Evolutionary conservation across 1,140 invertebrate genomes (phyloP), one percentile per base, ranked within the genome.

Genomic region (Steinernema feltiae): DNA sequence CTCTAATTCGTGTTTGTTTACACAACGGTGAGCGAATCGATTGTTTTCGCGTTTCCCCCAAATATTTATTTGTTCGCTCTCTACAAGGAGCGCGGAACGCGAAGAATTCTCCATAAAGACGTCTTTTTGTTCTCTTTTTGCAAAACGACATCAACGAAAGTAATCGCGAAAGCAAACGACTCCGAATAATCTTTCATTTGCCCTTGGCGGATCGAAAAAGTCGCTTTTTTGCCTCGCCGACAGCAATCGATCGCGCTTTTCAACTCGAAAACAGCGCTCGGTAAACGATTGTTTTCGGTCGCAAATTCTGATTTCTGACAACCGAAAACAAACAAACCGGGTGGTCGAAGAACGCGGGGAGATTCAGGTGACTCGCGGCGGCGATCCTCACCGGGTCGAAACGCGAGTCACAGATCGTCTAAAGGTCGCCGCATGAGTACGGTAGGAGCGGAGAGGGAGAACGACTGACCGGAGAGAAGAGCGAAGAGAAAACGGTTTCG

Each of bases 311-410:
- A 63, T 63, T 63, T 27, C 53, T 12, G 3, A 17, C 12, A 27
- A 27, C 7, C 53, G 24, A 63, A 63, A 12, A 63, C 12, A 63
- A 63, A 63, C 53, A 63, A 63, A 63, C 53, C 53, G 53, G 53
- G 24, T n/a, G n/a, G n/a, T 63, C 53, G 24, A 63, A 63, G 24
- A 63, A 63, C 12, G 53, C 53, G 12, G 53, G 53, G 3, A 63
- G 53, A 27, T 63, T 63, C 15, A 63, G 53, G 53, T 63, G 53
- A 21, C 53, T 63, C 15, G 53, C 53, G 12, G 53, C 53, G 53
- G 53, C 53, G 53, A 63, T 63, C 24, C 53, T 63, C 53, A 63
- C 53, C 3, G 53, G 53, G 24, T 63, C 53, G 53, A 63, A 63
- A 21, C 53, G 53, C 12, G 53, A 12, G 15, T 63, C 53, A 21